A percentile compares a stretch with the other conserved stretches of the same genome.
Evolutionary conservation across 2,888 invertebrate genomes (phyloP).

Genomic region (Lapara coniferarum): DNA sequence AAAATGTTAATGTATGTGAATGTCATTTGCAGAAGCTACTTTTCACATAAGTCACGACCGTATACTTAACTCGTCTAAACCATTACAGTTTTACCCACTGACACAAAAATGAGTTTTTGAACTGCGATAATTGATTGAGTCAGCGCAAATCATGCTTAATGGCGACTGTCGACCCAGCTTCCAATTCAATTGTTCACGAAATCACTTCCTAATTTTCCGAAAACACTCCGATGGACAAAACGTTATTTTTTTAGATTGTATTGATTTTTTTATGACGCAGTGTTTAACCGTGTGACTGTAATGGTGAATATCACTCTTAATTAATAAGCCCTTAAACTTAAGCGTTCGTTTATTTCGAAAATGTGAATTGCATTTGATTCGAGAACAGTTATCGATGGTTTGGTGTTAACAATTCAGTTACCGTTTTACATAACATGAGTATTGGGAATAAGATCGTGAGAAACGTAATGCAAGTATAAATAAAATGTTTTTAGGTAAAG

Average conservation of each 20-base stretch:
- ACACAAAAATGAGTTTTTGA: slow-evolving; percentile 48
- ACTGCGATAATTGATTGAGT: slow-evolving; percentile 51
- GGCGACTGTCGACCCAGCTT: slow-evolving; percentile 46
- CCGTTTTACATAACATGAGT: slow-evolving; percentile 10
- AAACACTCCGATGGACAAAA: slow-evolving; percentile 34
- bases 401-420: slow-evolving; percentile 9
- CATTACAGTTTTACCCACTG: slow-evolving; percentile 48
- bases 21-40: slow-evolving; percentile 1
- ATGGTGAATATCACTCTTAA: slow-evolving; percentile 1
- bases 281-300: not conserved
- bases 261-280: slow-evolving; percentile 34
- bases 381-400: not conserved
- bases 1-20: slow-evolving; percentile 6
- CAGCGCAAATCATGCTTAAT: slow-evolving; percentile 44
- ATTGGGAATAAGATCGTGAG: slow-evolving; percentile 10
- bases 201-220: slow-evolving; percentile 48
- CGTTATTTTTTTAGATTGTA: slow-evolving; percentile 31
- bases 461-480: not conserved
- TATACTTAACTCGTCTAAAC: slow-evolving; percentile 32
- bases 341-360: not conserved
- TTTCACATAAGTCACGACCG: slow-evolving; percentile 21
- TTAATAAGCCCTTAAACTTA: slow-evolving; percentile 6
- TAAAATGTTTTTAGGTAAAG: too few relatives aligned
- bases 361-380: not conserved
- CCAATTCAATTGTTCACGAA: slow-evolving; percentile 50